phyloP scores from a whole-genome alignment of 2,113 vertebrate species.

The Aplodontia rufa region DNA sequence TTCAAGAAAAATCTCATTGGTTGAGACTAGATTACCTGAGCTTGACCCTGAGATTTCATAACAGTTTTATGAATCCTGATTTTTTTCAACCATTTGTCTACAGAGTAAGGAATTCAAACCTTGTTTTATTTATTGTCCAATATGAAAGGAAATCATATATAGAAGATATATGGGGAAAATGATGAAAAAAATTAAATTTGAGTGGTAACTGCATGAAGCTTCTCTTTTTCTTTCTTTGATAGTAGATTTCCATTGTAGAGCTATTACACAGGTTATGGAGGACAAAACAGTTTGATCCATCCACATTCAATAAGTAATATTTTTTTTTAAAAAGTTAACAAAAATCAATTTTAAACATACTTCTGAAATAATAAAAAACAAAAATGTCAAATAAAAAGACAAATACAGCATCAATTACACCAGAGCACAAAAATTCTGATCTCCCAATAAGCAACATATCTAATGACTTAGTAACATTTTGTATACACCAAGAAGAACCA shows the following conservation, averaged over 20 bases:
- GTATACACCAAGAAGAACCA: background rate
- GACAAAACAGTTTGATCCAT: background rate
- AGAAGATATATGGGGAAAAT: background rate
- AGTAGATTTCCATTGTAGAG: background rate
- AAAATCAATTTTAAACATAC: background rate
- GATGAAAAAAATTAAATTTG: background rate
- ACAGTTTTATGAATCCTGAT: background rate
- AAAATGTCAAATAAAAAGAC: background rate
- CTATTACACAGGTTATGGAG: background rate
- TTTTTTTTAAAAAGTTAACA: background rate
- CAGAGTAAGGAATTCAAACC: background rate
- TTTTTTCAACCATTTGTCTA: background rate
- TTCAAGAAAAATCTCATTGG: background rate
- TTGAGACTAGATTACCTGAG: background rate
- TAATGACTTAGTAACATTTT: background rate
- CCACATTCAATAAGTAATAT: background rate
- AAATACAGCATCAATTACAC: background rate
- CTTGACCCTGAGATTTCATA: slow-evolving; percentile 1
- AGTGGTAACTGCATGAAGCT: background rate
- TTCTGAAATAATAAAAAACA: background rate
- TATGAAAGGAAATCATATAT: background rate
- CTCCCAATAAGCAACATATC: background rate
- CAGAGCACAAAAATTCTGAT: background rate
- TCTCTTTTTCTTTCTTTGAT: background rate
- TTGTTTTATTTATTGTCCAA: background rate